Percentiles rank a stretch among this genome's conserved stretches.
phyloP scores from a whole-genome alignment of 1,140 invertebrate species.

The Drosophila ambigua region DNA sequence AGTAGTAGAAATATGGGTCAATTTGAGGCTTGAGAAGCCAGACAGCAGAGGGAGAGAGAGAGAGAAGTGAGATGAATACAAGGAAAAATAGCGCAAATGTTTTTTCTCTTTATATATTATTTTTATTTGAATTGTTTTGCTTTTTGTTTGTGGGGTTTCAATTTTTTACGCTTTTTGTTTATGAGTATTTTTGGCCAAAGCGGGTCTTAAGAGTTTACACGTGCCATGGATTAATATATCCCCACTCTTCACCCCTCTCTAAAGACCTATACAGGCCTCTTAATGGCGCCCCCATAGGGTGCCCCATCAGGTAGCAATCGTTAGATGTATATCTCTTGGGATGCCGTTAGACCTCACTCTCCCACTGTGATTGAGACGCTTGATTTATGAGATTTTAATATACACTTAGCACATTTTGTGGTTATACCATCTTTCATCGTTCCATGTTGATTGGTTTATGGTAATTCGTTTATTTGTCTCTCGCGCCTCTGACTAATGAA shows the following conservation, averaged over 20 bases:
- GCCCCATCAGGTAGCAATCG: slow-evolving; percentile 28
- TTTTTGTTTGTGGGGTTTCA: slow-evolving; percentile 18
- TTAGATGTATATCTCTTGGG: slow-evolving; percentile 23
- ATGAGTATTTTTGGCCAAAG: slow-evolving; percentile 23
- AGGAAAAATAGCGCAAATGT: slow-evolving; percentile 28
- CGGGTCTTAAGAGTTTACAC: slow-evolving; percentile 69
- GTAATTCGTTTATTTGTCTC: slow-evolving; percentile 52
- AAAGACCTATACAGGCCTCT: background rate
- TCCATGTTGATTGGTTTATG: slow-evolving; percentile 48
- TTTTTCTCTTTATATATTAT: slow-evolving; percentile 15
- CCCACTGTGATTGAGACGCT: slow-evolving; percentile 15
- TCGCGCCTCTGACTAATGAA: slow-evolving; percentile 55
- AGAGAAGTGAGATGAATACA: slow-evolving; percentile 7
- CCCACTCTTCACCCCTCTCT: background rate
- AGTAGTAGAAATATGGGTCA: slow-evolving; percentile 35
- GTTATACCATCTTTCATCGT: slow-evolving; percentile 22
- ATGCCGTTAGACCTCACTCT: slow-evolving; percentile 53
- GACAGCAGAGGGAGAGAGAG: background rate
- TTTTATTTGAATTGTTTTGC: slow-evolving; percentile 15
- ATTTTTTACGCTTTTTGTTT: slow-evolving; percentile 29
- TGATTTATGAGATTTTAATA: slow-evolving; percentile 64
- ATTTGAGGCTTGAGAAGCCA: slow-evolving; percentile 27
- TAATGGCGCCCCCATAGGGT: slow-evolving; percentile 14
- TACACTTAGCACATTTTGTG: slow-evolving; percentile 41
- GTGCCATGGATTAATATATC: slow-evolving; percentile 68